Percentiles rank a stretch among this genome's conserved stretches.
phyloP scores from a whole-genome alignment of 2,797 vertebrate genomes.

The Apogon talboti region DNA sequence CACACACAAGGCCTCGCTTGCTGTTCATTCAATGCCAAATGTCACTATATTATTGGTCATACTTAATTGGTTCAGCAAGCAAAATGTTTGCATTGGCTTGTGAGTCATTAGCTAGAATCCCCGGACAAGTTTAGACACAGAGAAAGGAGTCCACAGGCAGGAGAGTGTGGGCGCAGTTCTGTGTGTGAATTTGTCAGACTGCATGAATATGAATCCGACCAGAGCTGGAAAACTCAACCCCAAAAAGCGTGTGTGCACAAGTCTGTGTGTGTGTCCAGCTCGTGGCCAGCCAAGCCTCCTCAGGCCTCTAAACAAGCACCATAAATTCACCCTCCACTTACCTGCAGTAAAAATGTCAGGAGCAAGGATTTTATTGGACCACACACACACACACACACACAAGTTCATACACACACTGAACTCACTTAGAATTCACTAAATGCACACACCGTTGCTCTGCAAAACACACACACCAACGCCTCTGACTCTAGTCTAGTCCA shows the following conservation, averaged over 20 bases:
- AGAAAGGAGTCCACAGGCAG: background rate
- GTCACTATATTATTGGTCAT: slow-evolving; percentile 6
- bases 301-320: slow-evolving; percentile 72
- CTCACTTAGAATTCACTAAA: slow-evolving; percentile 42
- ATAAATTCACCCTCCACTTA: slow-evolving; percentile 78
- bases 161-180: slow-evolving; percentile 17
- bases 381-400: slow-evolving; percentile 71
- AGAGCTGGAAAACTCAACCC: slow-evolving; percentile 46
- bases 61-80: background rate
- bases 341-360: slow-evolving; percentile 81
- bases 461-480: slow-evolving; percentile 29
- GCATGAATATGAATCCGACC: slow-evolving; percentile 27
- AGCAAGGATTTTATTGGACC: slow-evolving; percentile 74
- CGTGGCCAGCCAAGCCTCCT: slow-evolving; percentile 51
- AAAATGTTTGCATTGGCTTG: background rate
- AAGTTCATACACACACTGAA: slow-evolving; percentile 16
- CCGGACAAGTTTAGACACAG: background rate
- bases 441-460: slow-evolving; percentile 20
- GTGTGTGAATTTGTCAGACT: slow-evolving; percentile 36
- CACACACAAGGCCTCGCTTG: background rate
- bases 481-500: slow-evolving; percentile 14
- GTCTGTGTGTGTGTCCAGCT: slow-evolving; percentile 48
- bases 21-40: slow-evolving; percentile 10
- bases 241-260: slow-evolving; percentile 2
- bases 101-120: slow-evolving; percentile 13